Base-by-base conservation (phyloP, 2,797 vertebrate genomes). In the Acropternis orthonyx region DNA sequence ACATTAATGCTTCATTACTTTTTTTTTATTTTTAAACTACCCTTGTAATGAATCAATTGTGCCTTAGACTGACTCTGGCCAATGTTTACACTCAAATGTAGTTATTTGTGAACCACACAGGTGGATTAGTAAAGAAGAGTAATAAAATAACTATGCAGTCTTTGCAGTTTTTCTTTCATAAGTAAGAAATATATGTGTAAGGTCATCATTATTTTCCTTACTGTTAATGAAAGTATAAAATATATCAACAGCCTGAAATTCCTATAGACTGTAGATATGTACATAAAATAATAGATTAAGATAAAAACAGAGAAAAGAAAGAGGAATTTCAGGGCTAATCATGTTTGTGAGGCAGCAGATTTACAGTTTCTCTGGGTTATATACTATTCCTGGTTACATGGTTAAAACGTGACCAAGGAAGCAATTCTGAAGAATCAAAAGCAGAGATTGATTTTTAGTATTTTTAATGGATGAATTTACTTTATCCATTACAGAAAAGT, bases 61-160 rank as follows among this genome's bases (percentile, higher is more conserved):
- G 14, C 16, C 44, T 46, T 77, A 54, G 9, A 18, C 19, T 34
- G 12, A 74, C 22, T 44, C 27, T 65, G 37, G 32, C 23, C 28
- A 44, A 34, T 30, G 10, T 6, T 71, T 72, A 43, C 12, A 19
- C n/a, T 86, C 27, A 66, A 71, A 69, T 11, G 9, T 14, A 54
- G 15, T 26, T 49, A 52, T 43, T 59, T 66, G 10, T 8, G 81
- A 88, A 46, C 9, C 22, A 55, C 0, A 1, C 3, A 26, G 14
- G 6, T 54, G 12, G 26, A 34, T 44, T 61, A 72, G 3, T 19
- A 66, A 74, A 78, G 24, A 81, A 48, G 7, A 63, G 10, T 30
- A 21, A 55, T 2, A 51, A n/a, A 79, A 46, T 11, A 56, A 7
- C 21, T 36, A 20, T 0, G 0, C 4, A 55, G 17, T 12, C 19